phyloP scores from a whole-genome alignment of 2,797 vertebrate genomes.

The Chelmon rostratus region DNA sequence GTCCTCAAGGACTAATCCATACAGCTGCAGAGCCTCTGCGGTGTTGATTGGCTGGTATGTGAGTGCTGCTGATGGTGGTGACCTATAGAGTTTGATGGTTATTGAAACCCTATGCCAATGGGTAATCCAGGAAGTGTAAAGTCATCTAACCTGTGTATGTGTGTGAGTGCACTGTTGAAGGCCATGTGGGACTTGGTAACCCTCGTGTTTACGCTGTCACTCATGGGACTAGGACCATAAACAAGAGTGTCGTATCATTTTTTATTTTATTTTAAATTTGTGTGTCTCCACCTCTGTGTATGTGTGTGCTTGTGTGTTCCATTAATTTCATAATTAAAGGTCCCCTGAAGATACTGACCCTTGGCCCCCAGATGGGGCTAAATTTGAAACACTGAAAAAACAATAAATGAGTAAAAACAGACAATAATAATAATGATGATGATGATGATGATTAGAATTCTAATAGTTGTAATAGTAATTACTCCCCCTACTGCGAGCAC shows the following conservation, averaged over 20 bases:
- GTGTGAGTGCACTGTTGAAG: neutral
- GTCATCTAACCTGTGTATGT: slow-evolving; percentile 24
- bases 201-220: slow-evolving; percentile 25
- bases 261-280: slow-evolving; percentile 2
- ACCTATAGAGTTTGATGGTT: slow-evolving; percentile 51
- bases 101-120: slow-evolving; percentile 38
- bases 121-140: slow-evolving; percentile 21
- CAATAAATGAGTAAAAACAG: neutral
- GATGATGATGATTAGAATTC: no score
- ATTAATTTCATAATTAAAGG: neutral
- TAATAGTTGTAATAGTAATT: neutral
- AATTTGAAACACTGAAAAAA: neutral
- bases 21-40: neutral
- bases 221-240: neutral
- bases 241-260: neutral
- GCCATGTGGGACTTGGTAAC: slow-evolving; percentile 4
- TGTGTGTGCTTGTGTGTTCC: neutral
- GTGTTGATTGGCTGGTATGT: slow-evolving; percentile 56
- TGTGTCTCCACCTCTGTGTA: neutral
- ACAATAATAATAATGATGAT: neutral
- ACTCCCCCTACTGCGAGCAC: neutral
- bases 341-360: no score
- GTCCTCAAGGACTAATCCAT: neutral
- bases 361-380: neutral
- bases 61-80: slow-evolving; percentile 21